These are phyloP conservation scores for Horisme vitalbata DNA, from an alignment of 2,888 invertebrate genomes.

Conservation along the genomic window DNA sequence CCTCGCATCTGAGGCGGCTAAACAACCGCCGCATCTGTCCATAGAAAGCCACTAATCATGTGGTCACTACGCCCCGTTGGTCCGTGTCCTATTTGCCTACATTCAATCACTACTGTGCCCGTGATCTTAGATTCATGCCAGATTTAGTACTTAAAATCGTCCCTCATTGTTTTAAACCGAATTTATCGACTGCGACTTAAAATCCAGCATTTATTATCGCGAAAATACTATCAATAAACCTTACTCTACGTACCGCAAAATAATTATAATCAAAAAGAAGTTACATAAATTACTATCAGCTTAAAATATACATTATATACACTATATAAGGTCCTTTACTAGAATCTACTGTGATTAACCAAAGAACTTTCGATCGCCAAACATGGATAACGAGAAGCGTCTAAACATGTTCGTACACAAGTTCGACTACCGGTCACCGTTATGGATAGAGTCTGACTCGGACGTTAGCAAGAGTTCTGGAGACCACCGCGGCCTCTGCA, in stretches of 20 bases:
- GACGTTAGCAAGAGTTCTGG: slow-evolving; percentile 55
- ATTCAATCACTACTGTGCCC: slow-evolving; percentile 60
- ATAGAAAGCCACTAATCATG: background rate
- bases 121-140: slow-evolving; percentile 63
- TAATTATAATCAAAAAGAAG: too few species aligned
- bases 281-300: too few species aligned
- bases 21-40: too few species aligned
- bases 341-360: too few species aligned
- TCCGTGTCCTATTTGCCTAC: slow-evolving; percentile 62
- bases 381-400: slow-evolving; percentile 52
- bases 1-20: too few species aligned
- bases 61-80: slow-evolving; percentile 40
- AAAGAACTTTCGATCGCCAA: background rate
- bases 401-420: slow-evolving; percentile 69
- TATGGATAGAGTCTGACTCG: slow-evolving; percentile 78
- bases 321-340: too few species aligned
- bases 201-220: too few species aligned
- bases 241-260: too few species aligned
- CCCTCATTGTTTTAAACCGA: background rate
- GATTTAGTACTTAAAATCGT: slow-evolving; percentile 29
- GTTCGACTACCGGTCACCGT: slow-evolving; percentile 75
- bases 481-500: slow-evolving; percentile 44
- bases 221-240: too few species aligned
- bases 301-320: too few species aligned
- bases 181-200: background rate